A percentile compares a stretch with the other conserved stretches of the same genome.
Conservation (phyloP, 2,888 invertebrate genomes). For the Eupithecia tripunctaria region DNA sequence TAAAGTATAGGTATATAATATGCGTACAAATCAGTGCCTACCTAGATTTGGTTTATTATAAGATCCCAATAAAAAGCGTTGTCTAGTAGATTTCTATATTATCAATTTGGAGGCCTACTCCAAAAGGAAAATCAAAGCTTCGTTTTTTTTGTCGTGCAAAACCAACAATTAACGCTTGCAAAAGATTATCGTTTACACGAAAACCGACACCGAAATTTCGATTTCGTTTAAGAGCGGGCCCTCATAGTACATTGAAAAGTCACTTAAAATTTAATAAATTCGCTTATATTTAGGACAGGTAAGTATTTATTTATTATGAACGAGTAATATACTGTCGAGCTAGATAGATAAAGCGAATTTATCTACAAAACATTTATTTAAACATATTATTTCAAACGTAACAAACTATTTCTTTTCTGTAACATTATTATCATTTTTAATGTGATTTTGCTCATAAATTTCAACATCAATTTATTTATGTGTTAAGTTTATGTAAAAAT, state of each 20-base stretch:
- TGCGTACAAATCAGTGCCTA: neutral
- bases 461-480: neutral
- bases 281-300: conserved; percentile 45
- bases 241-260: neutral
- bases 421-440: conserved; percentile 36
- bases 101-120: neutral
- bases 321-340: neutral
- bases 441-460: neutral
- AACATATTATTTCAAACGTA: conserved; percentile 44
- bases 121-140: no score
- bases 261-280: conserved; percentile 56
- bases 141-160: no score
- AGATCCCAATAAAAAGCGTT: neutral
- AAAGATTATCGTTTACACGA: no score
- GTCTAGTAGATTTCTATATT: neutral
- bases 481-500: neutral
- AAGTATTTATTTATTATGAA: neutral
- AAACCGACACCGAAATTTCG: no score
- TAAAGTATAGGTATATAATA: no score
- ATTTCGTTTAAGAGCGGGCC: no score
- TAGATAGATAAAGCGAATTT: conserved; percentile 1
- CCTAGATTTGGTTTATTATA: neutral
- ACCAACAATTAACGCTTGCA: no score
- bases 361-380: neutral
- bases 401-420: conserved; percentile 44